These are phyloP conservation scores for Nerophis ophidion DNA, from an alignment of 2,113 vertebrate genomes.

Conservation along the genomic window DNA sequence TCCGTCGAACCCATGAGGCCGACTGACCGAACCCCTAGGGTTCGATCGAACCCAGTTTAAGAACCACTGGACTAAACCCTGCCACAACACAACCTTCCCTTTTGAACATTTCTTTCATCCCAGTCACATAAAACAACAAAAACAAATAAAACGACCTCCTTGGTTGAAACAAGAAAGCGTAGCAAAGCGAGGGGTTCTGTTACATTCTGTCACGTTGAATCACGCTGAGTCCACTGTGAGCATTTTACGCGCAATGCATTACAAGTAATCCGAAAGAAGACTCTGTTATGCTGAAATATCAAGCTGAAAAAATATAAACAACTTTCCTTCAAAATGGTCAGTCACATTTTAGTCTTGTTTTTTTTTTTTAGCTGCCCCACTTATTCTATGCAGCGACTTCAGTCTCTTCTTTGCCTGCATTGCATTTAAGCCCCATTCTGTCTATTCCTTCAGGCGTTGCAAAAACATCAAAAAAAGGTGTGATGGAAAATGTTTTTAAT, in stretches of 20 bases:
- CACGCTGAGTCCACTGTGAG: background rate
- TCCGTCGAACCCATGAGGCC: too few species aligned
- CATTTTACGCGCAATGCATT: constrained; percentile 8
- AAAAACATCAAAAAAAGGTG: constrained; percentile 58
- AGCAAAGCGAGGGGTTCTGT: background rate
- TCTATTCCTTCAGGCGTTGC: constrained; percentile 40
- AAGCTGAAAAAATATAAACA: background rate
- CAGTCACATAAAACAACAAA: background rate
- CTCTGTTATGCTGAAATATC: constrained; percentile 3
- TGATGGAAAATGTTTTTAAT: constrained; percentile 49
- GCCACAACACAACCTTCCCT: background rate
- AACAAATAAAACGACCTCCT: background rate
- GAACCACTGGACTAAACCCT: too few species aligned
- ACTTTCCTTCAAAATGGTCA: constrained; percentile 6
- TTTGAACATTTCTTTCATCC: background rate
- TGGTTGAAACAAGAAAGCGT: background rate
- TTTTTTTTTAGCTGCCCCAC: constrained; percentile 19
- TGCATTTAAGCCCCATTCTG: constrained; percentile 30
- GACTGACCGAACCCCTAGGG: too few species aligned
- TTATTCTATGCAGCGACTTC: constrained; percentile 26
- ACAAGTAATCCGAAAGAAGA: constrained; percentile 2
- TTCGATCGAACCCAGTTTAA: too few species aligned
- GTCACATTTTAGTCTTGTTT: constrained; percentile 19
- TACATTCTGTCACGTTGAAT: background rate
- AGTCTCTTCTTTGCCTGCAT: constrained; percentile 26